Evolutionary conservation across 2,113 vertebrate species (phyloP).

Genomic region (Cynopterus brachyotis): DNA sequence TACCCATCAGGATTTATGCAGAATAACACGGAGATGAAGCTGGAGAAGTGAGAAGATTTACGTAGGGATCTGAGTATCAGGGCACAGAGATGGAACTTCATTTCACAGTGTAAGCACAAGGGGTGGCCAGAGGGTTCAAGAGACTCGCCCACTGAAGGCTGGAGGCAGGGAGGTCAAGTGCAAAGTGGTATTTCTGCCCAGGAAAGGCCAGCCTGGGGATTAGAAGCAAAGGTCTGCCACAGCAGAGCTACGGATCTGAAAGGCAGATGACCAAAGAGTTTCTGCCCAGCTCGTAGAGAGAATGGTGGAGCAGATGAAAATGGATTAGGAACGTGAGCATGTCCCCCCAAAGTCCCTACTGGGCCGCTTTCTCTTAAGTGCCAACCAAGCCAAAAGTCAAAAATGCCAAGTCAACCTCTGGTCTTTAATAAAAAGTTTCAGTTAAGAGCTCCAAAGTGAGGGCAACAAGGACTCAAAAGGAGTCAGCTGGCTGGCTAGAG

Average conservation of each 20-base stretch:
- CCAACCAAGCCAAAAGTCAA: neutral
- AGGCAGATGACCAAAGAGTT: neutral
- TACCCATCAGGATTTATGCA: neutral
- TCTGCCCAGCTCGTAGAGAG: neutral
- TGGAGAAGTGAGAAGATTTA: neutral
- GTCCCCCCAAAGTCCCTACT: neutral
- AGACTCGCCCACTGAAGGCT: too few relatives aligned
- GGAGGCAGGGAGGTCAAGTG: accelerated
- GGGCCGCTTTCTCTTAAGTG: neutral
- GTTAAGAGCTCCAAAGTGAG: neutral
- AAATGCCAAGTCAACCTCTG: neutral
- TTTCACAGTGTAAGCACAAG: too few relatives aligned
- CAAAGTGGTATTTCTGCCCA: neutral
- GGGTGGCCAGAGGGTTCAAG: too few relatives aligned
- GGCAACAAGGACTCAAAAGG: neutral
- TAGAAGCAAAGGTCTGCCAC: neutral
- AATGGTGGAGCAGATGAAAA: neutral
- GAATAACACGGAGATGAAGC: neutral
- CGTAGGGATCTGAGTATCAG: too few relatives aligned
- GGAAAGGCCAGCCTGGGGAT: neutral
- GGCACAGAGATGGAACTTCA: too few relatives aligned
- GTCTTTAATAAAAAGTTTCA: neutral
- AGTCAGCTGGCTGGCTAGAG: neutral
- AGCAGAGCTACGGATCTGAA: neutral
- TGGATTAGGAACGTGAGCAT: neutral